Evolutionary conservation across 2,888 invertebrate species (phyloP), one percentile per base, ranked within the genome.

Genomic region (Diaperis boleti): DNA sequence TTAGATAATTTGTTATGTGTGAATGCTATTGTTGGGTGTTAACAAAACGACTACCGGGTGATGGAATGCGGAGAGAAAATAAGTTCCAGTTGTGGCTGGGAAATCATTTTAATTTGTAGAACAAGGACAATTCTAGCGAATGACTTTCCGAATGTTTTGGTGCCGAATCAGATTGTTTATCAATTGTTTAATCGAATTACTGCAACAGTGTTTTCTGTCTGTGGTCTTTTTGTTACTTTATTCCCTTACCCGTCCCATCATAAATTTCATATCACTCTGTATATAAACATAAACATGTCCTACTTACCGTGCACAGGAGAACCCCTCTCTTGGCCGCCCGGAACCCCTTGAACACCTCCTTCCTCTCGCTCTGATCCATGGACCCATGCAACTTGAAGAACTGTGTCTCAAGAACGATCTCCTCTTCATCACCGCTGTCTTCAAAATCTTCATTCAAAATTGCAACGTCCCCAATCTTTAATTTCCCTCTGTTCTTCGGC

Each of bases 371-470:
- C 74, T 97, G 97, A 1, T 89, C 88, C 96, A 97, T 95, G 59
- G 89, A 92, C 0, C 97, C 97, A 76, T 97, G 95, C 4, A 97
- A 84, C 78, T 92, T 92, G 78, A 88, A 91, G 79, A 92, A 88
- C 63, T 90, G 86, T 11, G 90, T 81, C 62, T 87, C 85, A 0
- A 88, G 84, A 73, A 83, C 81, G 14, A 75, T 71, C 60, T 79
- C 78, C 8, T 78, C 79, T 11, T 78, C 77, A 14, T 78, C 77
- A 11, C 78, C 78, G 13, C 76, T 75, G 18, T 75, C 73, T 3
- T 76, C 77, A 20, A 70, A 73, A 29, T 73, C 74, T 2, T 70
- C 67, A 29, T 73, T 74, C 8, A 20, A 83, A 79, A 7, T 79
- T 68, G 8, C 79, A 74, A 80, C 64, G 78, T 81, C 72, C 70